Base-by-base conservation (phyloP, 2,888 invertebrate species). In the Phyto melanocephala region DNA sequence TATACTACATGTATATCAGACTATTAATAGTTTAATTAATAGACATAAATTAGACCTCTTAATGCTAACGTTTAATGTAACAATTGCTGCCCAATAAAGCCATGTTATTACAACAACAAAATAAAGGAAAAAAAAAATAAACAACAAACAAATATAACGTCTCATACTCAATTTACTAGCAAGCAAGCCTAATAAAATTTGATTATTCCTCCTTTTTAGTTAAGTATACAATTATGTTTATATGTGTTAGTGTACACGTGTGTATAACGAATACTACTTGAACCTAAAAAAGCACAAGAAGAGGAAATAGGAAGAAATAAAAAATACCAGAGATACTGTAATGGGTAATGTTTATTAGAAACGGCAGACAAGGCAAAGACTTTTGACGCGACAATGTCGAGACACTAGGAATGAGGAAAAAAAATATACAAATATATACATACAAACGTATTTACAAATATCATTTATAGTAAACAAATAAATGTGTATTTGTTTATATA, bases 301-400 rank as follows among this genome's bases (percentile, higher is more conserved):
- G n/a, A 54, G 24, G 45, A 45, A 35, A 10, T 6, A 22, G 13
- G n/a, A 62, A 28, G 45, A 8, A 13, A 56, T 37, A n/a, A 71
- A 50, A 20, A 68, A 58, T 62, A 54, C 35, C 7, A 70, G 33
- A 56, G 17, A 42, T 40, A 67, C 42, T 28, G 28, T 28, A 28
- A 28, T 28, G 7, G 20, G 15, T 28, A 33, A 40, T 54, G 40
- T 54, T 63, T 58, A 33, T 65, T 52, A 22, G 42, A 45, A 63
- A 65, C 68, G 76, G 81, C 80, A 86, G 86, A 86, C 86, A 84
- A 77, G 78, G 81, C 80, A 82, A 85, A 86, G 83, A 83, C 86
- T 75, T 79, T 84, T 81, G 86, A 83, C 83, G 85, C 84, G 85
- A 81, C 86, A 83, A 70, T 85, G 84, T 82, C 85, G 84, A 85